phyloP scores from a whole-genome alignment of 2,888 invertebrate species.

The Acanthoscelides obtectus region DNA sequence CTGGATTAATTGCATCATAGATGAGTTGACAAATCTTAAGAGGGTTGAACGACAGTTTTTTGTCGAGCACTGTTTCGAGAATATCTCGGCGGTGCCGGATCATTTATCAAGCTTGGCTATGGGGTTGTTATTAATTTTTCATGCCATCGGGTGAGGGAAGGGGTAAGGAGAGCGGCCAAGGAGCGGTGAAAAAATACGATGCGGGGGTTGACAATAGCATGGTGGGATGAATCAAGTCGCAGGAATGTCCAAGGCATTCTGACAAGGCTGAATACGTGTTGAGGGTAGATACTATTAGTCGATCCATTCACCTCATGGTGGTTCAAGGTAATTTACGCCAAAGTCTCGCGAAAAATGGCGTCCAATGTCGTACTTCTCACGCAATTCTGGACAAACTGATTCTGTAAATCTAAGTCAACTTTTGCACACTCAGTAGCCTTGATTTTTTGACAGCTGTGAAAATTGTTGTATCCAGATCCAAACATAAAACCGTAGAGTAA shows the following conservation, averaged over 20 bases:
- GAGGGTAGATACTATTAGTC: neutral
- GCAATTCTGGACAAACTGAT: no score
- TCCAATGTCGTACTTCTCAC: no score
- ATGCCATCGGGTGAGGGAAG: neutral
- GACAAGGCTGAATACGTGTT: neutral
- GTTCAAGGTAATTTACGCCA: neutral
- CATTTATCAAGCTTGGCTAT: constrained; percentile 18
- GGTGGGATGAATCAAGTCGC: neutral
- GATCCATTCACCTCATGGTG: neutral
- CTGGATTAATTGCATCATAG: constrained; percentile 28
- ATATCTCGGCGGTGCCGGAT: neutral
- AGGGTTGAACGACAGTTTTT: constrained; percentile 6
- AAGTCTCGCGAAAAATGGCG: neutral
- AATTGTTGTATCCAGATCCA: no score
- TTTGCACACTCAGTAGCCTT: no score
- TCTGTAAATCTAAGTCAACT: no score
- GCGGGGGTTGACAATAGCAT: neutral
- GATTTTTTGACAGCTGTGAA: no score
- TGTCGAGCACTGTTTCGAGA: neutral
- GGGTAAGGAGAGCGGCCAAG: neutral
- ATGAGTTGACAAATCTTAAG: constrained; percentile 33
- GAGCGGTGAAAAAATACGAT: neutral
- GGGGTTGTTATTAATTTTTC: constrained; percentile 23
- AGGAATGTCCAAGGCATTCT: neutral
- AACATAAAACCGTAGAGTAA: no score